Evolutionary conservation across 2,888 invertebrate species (phyloP), one percentile per base, ranked within the genome.

Genomic region (Dicyrtomina minuta): DNA sequence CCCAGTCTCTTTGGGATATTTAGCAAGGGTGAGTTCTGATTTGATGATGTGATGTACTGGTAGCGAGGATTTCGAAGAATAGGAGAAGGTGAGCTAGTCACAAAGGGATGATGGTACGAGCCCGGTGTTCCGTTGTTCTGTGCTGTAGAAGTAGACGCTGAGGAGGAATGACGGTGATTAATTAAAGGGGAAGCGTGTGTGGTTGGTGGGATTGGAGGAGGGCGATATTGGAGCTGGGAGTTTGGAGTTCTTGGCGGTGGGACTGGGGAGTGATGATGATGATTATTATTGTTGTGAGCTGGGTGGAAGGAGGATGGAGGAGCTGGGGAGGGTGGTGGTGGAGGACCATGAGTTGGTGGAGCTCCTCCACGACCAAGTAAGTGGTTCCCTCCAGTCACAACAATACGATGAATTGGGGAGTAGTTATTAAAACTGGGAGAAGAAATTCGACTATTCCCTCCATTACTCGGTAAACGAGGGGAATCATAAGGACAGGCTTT

Each of bases 341-440:
- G 44, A 51, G 39, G 20, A 22, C n/a, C 24, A n/a, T 24, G 26
- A 17, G 44, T 43, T 20, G 41, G 27, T 13, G 33, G 51, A 70
- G 27, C 27, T n/a, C 39, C 27, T 27, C 51, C 27, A 15, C 22
- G 39, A 8, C 27, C 10, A 46, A 26, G 74, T 55, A 72, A 72
- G 69, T 72, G 74, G 66, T 71, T 72, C 55, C 74, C 76, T 56
- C 75, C 75, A 27, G 76, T 78, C 66, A 78, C 78, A 51, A 77
- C 78, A 20, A 78, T 70, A 53, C 78, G 74, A 73, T 78, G 78
- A 60, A 78, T 78, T 17, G 78, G 78, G 8, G 78, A 78, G 64
- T 78, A 78, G 72, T 76, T 77, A 70, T 77, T 78, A 74, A 78
- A 78, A 71, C 77, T 75, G 10, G 78, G 78, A 55, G 75, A 76